These are phyloP conservation scores for Meliscaeva auricollis DNA, from an alignment of 2,888 invertebrate genomes.

Conservation along the genomic window DNA sequence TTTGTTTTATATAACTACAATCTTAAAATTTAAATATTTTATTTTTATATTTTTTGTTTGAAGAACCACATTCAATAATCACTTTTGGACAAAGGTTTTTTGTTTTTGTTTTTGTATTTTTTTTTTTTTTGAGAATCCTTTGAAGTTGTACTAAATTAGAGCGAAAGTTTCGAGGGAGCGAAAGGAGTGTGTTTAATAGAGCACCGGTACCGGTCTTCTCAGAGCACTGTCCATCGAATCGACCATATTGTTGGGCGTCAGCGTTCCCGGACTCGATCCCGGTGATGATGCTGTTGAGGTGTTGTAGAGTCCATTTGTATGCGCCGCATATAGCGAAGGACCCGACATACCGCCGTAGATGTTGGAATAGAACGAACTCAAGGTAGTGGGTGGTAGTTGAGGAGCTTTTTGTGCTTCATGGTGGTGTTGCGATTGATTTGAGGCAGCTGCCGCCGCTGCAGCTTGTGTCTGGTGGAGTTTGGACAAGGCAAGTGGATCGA, in stretches of 20 bases:
- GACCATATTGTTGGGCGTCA: conserved; percentile 82
- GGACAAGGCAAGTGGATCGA: conserved; percentile 83
- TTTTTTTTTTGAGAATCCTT: conserved; percentile 45
- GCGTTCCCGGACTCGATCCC: conserved; percentile 83
- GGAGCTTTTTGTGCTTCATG: conserved; percentile 83
- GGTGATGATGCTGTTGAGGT: conserved; percentile 84
- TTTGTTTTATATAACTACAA: conserved; percentile 25
- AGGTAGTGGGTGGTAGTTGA: conserved; percentile 82
- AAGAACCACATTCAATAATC: conserved; percentile 47
- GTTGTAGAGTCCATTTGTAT: conserved; percentile 83
- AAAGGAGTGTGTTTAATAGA: conserved; percentile 80
- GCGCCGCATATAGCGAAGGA: conserved; percentile 83
- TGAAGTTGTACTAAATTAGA: conserved; percentile 66
- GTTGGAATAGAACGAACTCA: conserved; percentile 84
- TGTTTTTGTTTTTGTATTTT: not conserved
- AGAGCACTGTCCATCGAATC: conserved; percentile 82
- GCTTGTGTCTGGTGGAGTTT: conserved; percentile 83
- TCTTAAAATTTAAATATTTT: conserved; percentile 35
- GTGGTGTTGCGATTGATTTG: conserved; percentile 81
- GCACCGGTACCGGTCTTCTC: conserved; percentile 83
- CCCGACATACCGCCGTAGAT: conserved; percentile 84
- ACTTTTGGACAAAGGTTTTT: conserved; percentile 44
- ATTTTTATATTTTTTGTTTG: not conserved
- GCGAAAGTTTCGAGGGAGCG: conserved; percentile 17
- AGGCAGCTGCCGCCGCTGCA: conserved; percentile 82